A percentile compares a stretch with the other conserved stretches of the same genome.
Evolutionary conservation across 2,797 vertebrate genomes (phyloP).

Genomic region (Sorex maritimensis): DNA sequence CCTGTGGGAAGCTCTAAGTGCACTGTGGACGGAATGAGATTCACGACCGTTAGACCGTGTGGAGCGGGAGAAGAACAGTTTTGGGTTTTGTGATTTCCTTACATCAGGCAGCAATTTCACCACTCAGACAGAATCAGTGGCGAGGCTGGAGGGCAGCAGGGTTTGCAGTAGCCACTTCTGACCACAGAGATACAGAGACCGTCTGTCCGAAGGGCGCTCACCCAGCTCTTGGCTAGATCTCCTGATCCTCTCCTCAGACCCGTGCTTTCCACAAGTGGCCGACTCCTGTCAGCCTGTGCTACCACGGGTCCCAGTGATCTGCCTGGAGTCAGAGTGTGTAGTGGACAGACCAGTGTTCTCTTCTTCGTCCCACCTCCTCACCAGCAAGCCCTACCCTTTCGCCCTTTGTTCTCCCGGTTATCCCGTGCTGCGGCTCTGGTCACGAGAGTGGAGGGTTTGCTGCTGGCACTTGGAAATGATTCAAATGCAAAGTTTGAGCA

Average conservation of each 20-base stretch:
- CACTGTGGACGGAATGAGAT: background rate
- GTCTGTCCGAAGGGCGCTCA: background rate
- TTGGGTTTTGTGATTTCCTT: conserved; percentile 47
- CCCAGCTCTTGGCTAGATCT: background rate
- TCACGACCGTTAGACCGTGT: background rate
- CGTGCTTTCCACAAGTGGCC: too few relatives aligned
- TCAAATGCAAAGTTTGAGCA: too few relatives aligned
- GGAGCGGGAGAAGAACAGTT: conserved; percentile 28
- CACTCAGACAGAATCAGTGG: background rate
- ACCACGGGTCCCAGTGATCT: too few relatives aligned
- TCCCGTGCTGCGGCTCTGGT: too few relatives aligned
- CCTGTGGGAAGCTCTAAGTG: conserved; percentile 54
- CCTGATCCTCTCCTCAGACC: background rate
- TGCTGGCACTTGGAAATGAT: too few relatives aligned
- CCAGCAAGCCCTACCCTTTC: too few relatives aligned
- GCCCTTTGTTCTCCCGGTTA: too few relatives aligned
- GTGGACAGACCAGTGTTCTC: too few relatives aligned
- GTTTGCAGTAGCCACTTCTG: conserved; percentile 23
- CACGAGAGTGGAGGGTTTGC: too few relatives aligned
- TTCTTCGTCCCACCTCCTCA: too few relatives aligned
- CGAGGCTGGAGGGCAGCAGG: conserved; percentile 21
- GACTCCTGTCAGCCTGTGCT: too few relatives aligned
- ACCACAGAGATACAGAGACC: background rate
- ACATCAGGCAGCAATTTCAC: conserved; percentile 48
- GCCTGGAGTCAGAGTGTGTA: too few relatives aligned